Conservation (phyloP, 2,888 invertebrate genomes). For the Caenorhabditis sp. region DNA sequence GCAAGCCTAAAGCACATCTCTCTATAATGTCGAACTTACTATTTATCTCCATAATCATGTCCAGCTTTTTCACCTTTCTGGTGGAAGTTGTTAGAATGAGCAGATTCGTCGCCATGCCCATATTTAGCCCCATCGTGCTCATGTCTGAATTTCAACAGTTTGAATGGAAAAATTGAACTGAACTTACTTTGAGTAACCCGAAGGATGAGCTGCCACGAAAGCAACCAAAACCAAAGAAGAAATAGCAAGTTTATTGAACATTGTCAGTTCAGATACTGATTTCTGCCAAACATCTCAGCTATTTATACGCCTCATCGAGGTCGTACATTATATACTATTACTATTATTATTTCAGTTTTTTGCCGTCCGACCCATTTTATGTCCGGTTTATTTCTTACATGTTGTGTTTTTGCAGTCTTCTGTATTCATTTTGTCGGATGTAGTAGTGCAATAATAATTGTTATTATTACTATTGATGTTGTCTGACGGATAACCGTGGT, state of each 20-base stretch:
- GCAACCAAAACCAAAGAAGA: conserved; percentile 34
- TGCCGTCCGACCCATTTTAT: conserved; percentile 30
- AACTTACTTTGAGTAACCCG: conserved; percentile 30
- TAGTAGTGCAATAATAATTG: conserved; percentile 1
- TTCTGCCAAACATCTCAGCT: conserved; percentile 15
- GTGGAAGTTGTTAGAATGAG: conserved; percentile 42
- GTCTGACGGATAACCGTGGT: conserved; percentile 5
- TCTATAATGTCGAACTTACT: neutral
- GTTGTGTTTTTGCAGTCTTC: conserved; percentile 33
- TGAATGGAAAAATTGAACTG: neutral
- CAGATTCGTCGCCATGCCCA: conserved; percentile 46
- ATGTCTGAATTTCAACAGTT: conserved; percentile 24
- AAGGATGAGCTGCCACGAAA: conserved; percentile 21
- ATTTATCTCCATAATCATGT: conserved; percentile 34
- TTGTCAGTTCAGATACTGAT: conserved; percentile 34
- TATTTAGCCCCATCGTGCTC: conserved; percentile 37
- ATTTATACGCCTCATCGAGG: conserved; percentile 37
- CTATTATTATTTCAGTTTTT: conserved; percentile 45
- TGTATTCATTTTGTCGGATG: conserved; percentile 7
- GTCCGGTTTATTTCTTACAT: neutral
- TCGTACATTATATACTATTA: conserved; percentile 40
- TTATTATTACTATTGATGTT: neutral
- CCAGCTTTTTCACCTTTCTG: conserved; percentile 46
- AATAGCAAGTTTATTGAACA: conserved; percentile 34
- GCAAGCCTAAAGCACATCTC: too few species aligned